These are phyloP conservation scores for Cyclargus thomasi DNA, from an alignment of 1,140 invertebrate genomes.

Conservation along the genomic window DNA sequence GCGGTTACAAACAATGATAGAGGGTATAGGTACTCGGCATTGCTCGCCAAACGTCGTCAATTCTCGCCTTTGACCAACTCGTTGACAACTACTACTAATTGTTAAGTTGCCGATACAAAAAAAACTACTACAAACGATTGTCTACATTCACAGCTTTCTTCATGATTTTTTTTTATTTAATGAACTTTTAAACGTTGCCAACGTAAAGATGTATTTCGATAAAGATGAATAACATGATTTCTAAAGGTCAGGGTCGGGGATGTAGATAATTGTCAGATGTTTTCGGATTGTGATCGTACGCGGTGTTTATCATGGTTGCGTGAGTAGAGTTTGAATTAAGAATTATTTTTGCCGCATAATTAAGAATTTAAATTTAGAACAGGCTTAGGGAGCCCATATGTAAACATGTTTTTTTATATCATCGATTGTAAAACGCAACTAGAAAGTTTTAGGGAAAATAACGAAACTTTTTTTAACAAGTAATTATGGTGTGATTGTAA, in stretches of 20 bases:
- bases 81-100: too few relatives aligned
- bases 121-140: neutral
- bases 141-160: neutral
- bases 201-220: neutral
- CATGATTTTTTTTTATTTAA: neutral
- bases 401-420: neutral
- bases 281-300: constrained; percentile 6
- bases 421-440: neutral
- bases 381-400: constrained; percentile 14
- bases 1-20: too few relatives aligned
- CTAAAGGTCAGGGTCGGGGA: constrained; percentile 8
- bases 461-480: too few relatives aligned
- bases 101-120: neutral
- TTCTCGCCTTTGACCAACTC: too few relatives aligned
- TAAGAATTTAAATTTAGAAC: constrained; percentile 9
- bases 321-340: constrained; percentile 15
- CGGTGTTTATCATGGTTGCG: constrained; percentile 9
- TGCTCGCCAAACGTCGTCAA: too few relatives aligned
- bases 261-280: constrained; percentile 18
- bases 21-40: too few relatives aligned
- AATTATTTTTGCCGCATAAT: constrained; percentile 13
- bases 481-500: too few relatives aligned
- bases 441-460: too few relatives aligned
- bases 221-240: neutral
- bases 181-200: neutral